Conservation (phyloP, 1,140 invertebrate species). For the Drosophila busckii region DNA sequence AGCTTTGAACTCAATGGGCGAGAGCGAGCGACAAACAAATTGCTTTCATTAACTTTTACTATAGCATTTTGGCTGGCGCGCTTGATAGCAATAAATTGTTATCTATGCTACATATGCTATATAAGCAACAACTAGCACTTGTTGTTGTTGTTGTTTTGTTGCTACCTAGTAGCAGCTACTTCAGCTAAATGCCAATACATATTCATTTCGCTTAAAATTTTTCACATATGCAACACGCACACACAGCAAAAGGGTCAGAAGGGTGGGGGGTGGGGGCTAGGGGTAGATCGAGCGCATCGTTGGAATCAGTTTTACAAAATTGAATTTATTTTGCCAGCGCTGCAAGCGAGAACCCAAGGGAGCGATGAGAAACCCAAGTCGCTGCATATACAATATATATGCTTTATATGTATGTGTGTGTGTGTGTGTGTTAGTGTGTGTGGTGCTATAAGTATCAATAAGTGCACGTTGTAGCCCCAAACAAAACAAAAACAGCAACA, state of each 20-base stretch:
- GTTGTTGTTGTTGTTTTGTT: slow-evolving; percentile 30
- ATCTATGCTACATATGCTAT: slow-evolving; percentile 49
- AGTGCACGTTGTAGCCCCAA: slow-evolving; percentile 46
- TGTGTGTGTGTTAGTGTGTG: slow-evolving; percentile 28
- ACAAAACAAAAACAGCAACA: slow-evolving; percentile 21
- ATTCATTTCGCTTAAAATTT: slow-evolving; percentile 73
- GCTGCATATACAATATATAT: slow-evolving; percentile 23
- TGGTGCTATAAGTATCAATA: slow-evolving; percentile 73
- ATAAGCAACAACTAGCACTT: background rate
- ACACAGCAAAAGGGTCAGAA: background rate
- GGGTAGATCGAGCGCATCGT: background rate
- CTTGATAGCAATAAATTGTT: slow-evolving; percentile 69
- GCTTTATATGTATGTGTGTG: slow-evolving; percentile 11
- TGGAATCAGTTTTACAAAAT: slow-evolving; percentile 74
- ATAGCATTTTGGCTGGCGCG: slow-evolving; percentile 63
- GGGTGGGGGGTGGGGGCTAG: background rate
- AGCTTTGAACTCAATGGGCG: slow-evolving; percentile 20
- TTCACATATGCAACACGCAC: slow-evolving; percentile 62
- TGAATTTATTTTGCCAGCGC: slow-evolving; percentile 71
- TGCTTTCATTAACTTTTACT: slow-evolving; percentile 77
- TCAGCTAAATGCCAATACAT: slow-evolving; percentile 74
- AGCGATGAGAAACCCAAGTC: slow-evolving; percentile 43
- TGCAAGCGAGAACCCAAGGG: slow-evolving; percentile 42
- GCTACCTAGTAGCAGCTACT: slow-evolving; percentile 52
- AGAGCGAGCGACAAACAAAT: slow-evolving; percentile 52